phyloP scores from a whole-genome alignment of 2,797 vertebrate species.

The Phataginus tetradactyla region DNA sequence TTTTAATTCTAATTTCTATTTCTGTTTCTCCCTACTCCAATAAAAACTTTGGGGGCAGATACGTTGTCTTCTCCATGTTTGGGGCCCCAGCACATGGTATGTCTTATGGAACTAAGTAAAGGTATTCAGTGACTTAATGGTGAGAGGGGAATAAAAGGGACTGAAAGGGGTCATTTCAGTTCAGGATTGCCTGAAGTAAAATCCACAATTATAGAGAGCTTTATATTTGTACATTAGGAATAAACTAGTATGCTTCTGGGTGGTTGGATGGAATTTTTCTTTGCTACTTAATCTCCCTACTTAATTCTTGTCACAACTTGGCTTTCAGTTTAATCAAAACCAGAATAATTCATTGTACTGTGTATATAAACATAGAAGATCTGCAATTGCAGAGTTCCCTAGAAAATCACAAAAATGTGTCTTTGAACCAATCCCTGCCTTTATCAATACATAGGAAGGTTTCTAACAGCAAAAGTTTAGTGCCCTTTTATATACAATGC shows the following conservation, averaged over 20 bases:
- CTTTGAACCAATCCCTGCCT: not conserved
- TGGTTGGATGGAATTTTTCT: slow-evolving; percentile 30
- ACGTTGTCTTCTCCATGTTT: slow-evolving; percentile 24
- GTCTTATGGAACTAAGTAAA: slow-evolving; percentile 28
- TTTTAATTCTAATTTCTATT: not conserved
- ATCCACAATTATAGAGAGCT: slow-evolving; percentile 14
- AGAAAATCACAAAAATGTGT: not conserved
- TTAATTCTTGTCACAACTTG: slow-evolving; percentile 37
- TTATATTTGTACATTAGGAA: not conserved
- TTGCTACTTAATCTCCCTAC: slow-evolving; percentile 30
- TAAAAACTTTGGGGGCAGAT: not conserved
- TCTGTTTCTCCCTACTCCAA: not conserved
- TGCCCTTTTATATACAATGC: not conserved
- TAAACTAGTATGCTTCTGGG: not conserved
- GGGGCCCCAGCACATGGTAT: not conserved
- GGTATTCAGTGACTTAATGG: not conserved
- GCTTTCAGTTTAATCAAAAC: slow-evolving; percentile 50
- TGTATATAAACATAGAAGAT: slow-evolving; percentile 34
- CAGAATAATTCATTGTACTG: slow-evolving; percentile 27
- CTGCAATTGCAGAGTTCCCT: not conserved
- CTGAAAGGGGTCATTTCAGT: slow-evolving; percentile 18
- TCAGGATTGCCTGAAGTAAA: not conserved
- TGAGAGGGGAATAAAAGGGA: not conserved
- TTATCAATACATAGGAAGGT: slow-evolving; percentile 15
- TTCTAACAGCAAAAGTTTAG: not conserved